A percentile compares a stretch with the other conserved stretches of the same genome.
Evolutionary conservation across 2,113 vertebrate species (phyloP).

Genomic region (Eolophus roseicapilla): DNA sequence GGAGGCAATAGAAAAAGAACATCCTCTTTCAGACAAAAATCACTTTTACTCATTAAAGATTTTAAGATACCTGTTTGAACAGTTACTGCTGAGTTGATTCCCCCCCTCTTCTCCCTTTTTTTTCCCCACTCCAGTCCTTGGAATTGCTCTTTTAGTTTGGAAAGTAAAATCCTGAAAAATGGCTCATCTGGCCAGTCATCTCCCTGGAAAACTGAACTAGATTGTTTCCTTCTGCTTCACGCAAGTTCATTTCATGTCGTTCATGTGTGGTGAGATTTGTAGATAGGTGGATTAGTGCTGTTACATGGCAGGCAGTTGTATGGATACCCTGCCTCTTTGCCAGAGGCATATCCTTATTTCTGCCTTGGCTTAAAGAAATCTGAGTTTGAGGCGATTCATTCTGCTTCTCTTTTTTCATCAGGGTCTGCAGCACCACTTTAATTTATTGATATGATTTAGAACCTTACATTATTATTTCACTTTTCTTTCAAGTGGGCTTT

Average conservation of each 20-base stretch:
- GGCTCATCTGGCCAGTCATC: not conserved
- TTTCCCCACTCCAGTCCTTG: not conserved
- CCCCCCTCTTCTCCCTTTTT: fast-evolving
- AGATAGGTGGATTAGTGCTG: not conserved
- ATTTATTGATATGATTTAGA: not conserved
- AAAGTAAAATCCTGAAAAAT: conserved; percentile 2
- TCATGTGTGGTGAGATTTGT: not conserved
- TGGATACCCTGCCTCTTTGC: not conserved
- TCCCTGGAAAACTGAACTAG: not conserved
- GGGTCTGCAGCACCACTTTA: not conserved
- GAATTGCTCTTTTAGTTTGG: not conserved
- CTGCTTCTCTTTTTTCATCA: not conserved
- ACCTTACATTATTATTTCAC: not conserved
- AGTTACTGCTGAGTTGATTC: not conserved
- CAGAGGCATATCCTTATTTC: not conserved
- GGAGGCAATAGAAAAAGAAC: conserved; percentile 32
- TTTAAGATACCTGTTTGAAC: conserved; percentile 9
- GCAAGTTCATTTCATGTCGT: not conserved
- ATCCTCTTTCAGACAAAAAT: conserved; percentile 43
- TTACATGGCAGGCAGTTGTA: not conserved
- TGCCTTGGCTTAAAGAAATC: not conserved
- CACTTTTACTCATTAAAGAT: conserved; percentile 34
- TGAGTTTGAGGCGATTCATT: not conserved
- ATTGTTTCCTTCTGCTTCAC: not conserved
- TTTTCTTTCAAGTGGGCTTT: not conserved